Percentiles rank a stretch among this genome's conserved stretches.
Evolutionary conservation across 2,888 invertebrate genomes (phyloP).

Genomic region (Acleris laterana): DNA sequence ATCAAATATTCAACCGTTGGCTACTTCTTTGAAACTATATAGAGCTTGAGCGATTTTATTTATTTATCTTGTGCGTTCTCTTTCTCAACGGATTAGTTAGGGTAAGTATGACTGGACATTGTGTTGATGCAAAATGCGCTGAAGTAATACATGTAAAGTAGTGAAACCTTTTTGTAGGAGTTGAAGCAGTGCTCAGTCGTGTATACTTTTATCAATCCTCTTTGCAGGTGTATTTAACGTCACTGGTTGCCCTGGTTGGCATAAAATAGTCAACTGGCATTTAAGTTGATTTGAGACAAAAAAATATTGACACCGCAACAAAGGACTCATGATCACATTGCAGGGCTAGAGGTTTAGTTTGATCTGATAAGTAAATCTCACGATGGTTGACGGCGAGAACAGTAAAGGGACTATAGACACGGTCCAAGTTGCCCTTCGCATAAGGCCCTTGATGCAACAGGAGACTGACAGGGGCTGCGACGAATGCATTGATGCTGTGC

Average conservation of each 20-base stretch:
- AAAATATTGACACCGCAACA: conserved; percentile 29
- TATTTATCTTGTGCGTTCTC: conserved; percentile 5
- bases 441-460: conserved; percentile 90
- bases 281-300: background rate
- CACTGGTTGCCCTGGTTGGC: conserved; percentile 35
- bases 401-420: conserved; percentile 72
- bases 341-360: conserved; percentile 9
- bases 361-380: conserved; percentile 38
- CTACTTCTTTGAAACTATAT: conserved; percentile 11
- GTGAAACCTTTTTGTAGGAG: background rate
- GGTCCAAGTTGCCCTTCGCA: conserved; percentile 92
- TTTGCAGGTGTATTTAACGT: conserved; percentile 42
- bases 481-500: conserved; percentile 87
- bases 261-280: conserved; percentile 23
- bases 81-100: conserved; percentile 4
- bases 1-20: conserved; percentile 21
- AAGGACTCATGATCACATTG: conserved; percentile 26
- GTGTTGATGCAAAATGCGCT: background rate
- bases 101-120: background rate
- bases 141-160: background rate
- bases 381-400: conserved; percentile 68
- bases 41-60: conserved; percentile 3
- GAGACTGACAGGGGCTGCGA: conserved; percentile 91
- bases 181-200: background rate
- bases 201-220: conserved; percentile 33